A percentile compares a stretch with the other conserved stretches of the same genome.
Conservation (phyloP, 2,888 invertebrate genomes). For the Napeogenes inachia region DNA sequence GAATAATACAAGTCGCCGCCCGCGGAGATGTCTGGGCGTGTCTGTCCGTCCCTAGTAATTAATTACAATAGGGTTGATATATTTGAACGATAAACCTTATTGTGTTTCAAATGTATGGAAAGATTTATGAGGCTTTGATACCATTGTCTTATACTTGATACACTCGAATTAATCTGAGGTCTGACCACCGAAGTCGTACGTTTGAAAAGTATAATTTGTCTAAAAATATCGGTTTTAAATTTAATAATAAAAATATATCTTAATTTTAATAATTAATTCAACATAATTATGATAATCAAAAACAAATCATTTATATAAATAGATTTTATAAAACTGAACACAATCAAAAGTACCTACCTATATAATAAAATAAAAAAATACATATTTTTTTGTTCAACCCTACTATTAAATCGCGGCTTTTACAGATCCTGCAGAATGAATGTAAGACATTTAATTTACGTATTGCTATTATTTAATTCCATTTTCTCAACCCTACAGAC, state of each 20-base stretch:
- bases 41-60: slow-evolving; percentile 19
- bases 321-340: no score
- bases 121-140: slow-evolving; percentile 22
- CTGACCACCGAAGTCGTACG: neutral
- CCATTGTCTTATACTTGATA: slow-evolving; percentile 17
- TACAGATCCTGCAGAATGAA: neutral
- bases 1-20: neutral
- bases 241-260: no score
- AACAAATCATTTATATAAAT: no score
- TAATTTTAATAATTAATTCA: no score
- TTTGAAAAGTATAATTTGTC: no score
- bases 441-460: slow-evolving; percentile 3
- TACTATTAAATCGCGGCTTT: neutral
- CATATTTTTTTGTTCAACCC: neutral
- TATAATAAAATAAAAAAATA: no score
- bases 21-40: slow-evolving; percentile 10
- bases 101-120: slow-evolving; percentile 14
- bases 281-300: no score
- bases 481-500: neutral
- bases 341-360: no score
- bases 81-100: slow-evolving; percentile 16
- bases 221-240: no score
- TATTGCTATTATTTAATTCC: neutral
- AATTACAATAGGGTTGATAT: slow-evolving; percentile 21
- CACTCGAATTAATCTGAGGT: slow-evolving; percentile 8